A percentile compares a stretch with the other conserved stretches of the same genome.
These are phyloP conservation scores for Toxotes lorentzi DNA, from an alignment of 2,797 vertebrate species.

Conservation along the genomic window DNA sequence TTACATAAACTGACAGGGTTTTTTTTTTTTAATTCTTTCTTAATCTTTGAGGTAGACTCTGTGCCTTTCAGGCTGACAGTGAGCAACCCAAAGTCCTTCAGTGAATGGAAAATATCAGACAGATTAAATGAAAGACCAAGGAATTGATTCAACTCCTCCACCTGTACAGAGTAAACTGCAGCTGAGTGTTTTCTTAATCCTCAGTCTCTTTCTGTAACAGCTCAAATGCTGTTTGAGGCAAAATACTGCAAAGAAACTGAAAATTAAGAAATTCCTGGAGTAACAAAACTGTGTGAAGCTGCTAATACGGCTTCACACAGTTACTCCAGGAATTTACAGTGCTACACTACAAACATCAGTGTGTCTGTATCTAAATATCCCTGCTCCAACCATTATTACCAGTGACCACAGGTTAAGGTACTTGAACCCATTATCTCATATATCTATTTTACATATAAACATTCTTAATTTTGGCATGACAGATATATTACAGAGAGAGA, in stretches of 20 bases:
- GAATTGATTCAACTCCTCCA: not conserved
- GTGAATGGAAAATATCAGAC: slow-evolving; percentile 8
- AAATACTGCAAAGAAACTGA: not conserved
- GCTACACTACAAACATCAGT: not conserved
- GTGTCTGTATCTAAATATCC: not conserved
- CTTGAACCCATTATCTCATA: not conserved
- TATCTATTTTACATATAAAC: not conserved
- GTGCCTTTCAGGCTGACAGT: not conserved
- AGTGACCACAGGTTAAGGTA: no score
- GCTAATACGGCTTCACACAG: not conserved
- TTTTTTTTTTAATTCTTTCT: not conserved
- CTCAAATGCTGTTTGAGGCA: not conserved
- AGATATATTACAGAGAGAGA: no score
- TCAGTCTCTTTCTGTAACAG: not conserved
- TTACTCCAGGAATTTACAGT: no score
- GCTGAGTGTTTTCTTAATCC: not conserved
- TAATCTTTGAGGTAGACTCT: not conserved
- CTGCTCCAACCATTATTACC: no score
- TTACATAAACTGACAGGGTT: not conserved
- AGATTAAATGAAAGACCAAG: not conserved
- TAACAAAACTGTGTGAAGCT: not conserved
- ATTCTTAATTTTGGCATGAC: not conserved
- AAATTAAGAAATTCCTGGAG: not conserved
- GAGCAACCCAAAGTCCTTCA: not conserved
- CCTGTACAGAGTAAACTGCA: not conserved